Percentiles rank a stretch among this genome's conserved stretches.
These are phyloP conservation scores for Hypercompe scribonia DNA, from an alignment of 2,888 invertebrate genomes.

Conservation along the genomic window DNA sequence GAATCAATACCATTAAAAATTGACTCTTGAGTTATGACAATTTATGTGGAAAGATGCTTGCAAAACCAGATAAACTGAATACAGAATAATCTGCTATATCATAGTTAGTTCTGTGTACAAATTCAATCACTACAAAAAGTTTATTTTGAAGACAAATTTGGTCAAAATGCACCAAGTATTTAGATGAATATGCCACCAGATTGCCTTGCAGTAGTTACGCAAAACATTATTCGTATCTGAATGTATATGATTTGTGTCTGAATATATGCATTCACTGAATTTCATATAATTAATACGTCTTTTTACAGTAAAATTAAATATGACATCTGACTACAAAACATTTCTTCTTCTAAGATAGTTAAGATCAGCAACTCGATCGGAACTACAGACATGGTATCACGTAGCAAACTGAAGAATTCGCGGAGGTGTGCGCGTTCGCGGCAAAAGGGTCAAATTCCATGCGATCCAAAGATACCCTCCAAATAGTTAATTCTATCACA, in stretches of 20 bases:
- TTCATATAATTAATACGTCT: background rate
- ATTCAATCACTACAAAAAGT: too few species aligned
- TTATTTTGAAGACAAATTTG: too few species aligned
- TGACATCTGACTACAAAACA: background rate
- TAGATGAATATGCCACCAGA: too few species aligned
- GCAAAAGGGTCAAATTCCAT: slow-evolving; percentile 50
- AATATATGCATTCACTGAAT: background rate
- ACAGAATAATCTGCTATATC: too few species aligned
- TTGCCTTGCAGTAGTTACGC: background rate
- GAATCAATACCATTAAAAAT: too few species aligned
- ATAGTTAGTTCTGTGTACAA: too few species aligned
- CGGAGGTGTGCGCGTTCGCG: slow-evolving; percentile 38
- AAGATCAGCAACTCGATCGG: slow-evolving; percentile 35
- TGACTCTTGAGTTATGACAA: too few species aligned
- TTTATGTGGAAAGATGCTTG: too few species aligned
- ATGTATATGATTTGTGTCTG: too few species aligned
- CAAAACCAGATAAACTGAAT: too few species aligned
- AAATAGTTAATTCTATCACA: slow-evolving; percentile 41
- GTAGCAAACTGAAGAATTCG: slow-evolving; percentile 51
- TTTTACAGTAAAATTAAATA: slow-evolving; percentile 3
- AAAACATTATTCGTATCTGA: background rate
- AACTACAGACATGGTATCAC: slow-evolving; percentile 38
- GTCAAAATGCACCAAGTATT: too few species aligned
- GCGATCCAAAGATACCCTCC: slow-evolving; percentile 12
- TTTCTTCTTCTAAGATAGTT: slow-evolving; percentile 29